Evolutionary conservation across 2,113 vertebrate genomes (phyloP).

Genomic region (Osmerus eperlanus): DNA sequence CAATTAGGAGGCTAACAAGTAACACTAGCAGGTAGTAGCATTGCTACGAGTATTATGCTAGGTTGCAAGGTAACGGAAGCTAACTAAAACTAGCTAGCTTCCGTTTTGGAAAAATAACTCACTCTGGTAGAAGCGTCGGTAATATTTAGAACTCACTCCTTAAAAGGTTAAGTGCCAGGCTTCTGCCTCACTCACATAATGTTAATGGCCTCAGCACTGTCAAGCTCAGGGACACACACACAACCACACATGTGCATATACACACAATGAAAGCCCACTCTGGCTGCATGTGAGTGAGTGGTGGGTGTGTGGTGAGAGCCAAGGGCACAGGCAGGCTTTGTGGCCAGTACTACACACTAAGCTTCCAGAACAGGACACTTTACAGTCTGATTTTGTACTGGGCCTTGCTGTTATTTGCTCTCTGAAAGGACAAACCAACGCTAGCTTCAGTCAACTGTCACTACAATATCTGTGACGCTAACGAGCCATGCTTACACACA

Average conservation of each 20-base stretch:
- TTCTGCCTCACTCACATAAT: slow-evolving; percentile 48
- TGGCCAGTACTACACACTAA: slow-evolving; percentile 36
- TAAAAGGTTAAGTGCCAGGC: slow-evolving; percentile 10
- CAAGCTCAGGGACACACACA: slow-evolving; percentile 36
- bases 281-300: slow-evolving; percentile 11
- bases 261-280: slow-evolving; percentile 51
- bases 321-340: slow-evolving; percentile 52
- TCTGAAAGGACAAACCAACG: slow-evolving; percentile 26
- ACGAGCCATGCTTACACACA: too few relatives aligned
- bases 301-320: slow-evolving; percentile 3
- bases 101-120: too few relatives aligned
- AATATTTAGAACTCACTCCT: too few relatives aligned
- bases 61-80: too few relatives aligned
- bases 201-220: slow-evolving; percentile 53
- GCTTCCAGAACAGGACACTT: slow-evolving; percentile 53
- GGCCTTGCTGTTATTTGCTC: slow-evolving; percentile 2
- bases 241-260: slow-evolving; percentile 15
- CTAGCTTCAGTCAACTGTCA: too few relatives aligned
- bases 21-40: too few relatives aligned
- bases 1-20: too few relatives aligned
- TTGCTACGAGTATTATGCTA: too few relatives aligned
- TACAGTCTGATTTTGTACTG: slow-evolving; percentile 53
- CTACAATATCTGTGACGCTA: too few relatives aligned
- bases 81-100: too few relatives aligned
- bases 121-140: too few relatives aligned